Base-by-base conservation (phyloP, 2,888 invertebrate genomes). In the Drosophila nigricruria region DNA sequence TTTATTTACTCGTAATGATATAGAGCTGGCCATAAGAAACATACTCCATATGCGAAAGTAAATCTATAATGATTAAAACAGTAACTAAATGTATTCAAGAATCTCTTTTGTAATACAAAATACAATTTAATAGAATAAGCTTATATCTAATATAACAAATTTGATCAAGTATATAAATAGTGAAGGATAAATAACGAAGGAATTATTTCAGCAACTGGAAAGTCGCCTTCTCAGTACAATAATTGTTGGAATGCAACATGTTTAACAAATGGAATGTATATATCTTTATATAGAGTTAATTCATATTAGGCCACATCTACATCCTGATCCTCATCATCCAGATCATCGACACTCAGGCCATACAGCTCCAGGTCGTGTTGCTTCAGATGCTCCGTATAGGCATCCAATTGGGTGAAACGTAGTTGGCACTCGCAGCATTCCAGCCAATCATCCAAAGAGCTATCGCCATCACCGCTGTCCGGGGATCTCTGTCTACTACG, bases 391-490 rank as follows among this genome's bases (percentile, higher is more conserved):
- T 83, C 89, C 27, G 91, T 92, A 42, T 92, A 92, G 2, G 81
- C 73, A 53, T 91, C 92, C 62, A 92, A 75, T 30, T 92, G 89
- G 18, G 88, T 90, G 36, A 91, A 92, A 3, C 91, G 89, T 20
- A 89, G 80, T 20, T 89, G 90, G 59, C 92, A 92, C 58, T 92
- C 92, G 42, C 91, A 92, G 50, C 92, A 92, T 58, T 92, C 92
- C 6, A 92, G 75, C 78, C 91, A 91, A 72, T 90, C 91, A 34
- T 91, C 92, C 6, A 70, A 61, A 5, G 90, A 81, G 18, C 87
- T 88, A 2, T 83, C 77, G 16, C 69, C 78, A 50, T 82, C 89
- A 14, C 20, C 56, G 40, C 89, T 90, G 14, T 92, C 91, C 45
- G 89, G 84, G 4, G 89, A 89, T 16, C 87, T 86, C 2, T 62